Evolutionary conservation across 2,888 invertebrate genomes (phyloP), one percentile per base, ranked within the genome.

Genomic region (Entomobrya multifasciata): DNA sequence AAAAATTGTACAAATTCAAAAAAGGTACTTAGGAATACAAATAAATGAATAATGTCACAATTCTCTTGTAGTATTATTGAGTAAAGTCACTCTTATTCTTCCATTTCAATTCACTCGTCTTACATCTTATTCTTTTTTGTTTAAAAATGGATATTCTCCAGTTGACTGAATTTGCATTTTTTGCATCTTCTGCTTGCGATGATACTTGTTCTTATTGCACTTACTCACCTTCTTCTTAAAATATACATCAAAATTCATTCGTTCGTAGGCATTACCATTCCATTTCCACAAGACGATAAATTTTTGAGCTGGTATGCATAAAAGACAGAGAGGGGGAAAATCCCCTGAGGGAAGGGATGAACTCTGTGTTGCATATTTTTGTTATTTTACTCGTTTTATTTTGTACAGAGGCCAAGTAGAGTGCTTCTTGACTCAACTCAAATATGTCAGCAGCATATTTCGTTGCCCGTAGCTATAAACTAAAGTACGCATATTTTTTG

Each of bases 81-180:
- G 15, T 13, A 11, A 65, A 36, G 36, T 65, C 36, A 65, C 65
- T 65, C 27, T n/a, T 17, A 36, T n/a, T 20, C 5, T 36, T 36
- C 8, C 65, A 65, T 30, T 36, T 65, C 36, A 22, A 25, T n/a
- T n/a, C n/a, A n/a, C n/a, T n/a, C n/a, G n/a, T n/a, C n/a, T n/a
- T n/a, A n/a, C n/a, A n/a, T n/a, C n/a, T n/a, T n/a, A n/a, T n/a
- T n/a, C n/a, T n/a, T n/a, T n/a, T n/a, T n/a, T n/a, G n/a, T n/a
- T n/a, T n/a, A 47, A 41, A 67, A 44, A 67, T 67, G 47, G 67
- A 65, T 36, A 47, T 41, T 47, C 67, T 47, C 67, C 44, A 77
- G 57, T 60, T 52, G 36, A 74, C 30, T 52, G n/a, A 52, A 77
- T 77, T 77, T 77, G 77, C 77, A 77, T n/a, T 77, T 77, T 77